Percentiles rank a stretch among this genome's conserved stretches.
Evolutionary conservation across 2,888 invertebrate genomes (phyloP).

Genomic region (Malthinus flaveolus): DNA sequence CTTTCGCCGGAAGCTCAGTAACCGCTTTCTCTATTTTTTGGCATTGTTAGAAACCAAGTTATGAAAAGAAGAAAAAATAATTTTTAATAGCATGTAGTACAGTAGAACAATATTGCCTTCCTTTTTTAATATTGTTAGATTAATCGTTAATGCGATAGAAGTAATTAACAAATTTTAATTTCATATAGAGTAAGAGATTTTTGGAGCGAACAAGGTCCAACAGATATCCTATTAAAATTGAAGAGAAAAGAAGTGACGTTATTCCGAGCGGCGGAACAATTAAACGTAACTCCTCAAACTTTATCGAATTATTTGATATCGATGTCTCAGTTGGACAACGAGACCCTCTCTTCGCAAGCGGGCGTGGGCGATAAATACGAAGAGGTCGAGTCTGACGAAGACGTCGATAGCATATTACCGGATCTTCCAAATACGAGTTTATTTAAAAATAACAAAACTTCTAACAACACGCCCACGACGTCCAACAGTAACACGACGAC

Average conservation of each 20-base stretch:
- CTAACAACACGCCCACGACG: conserved; percentile 27
- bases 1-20: conserved; percentile 11
- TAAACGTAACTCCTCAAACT: conserved; percentile 76
- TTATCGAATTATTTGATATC: conserved; percentile 71
- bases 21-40: conserved; percentile 15
- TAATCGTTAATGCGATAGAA: background rate
- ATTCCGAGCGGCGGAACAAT: conserved; percentile 72
- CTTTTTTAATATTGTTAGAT: conserved; percentile 6
- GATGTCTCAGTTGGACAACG: conserved; percentile 58
- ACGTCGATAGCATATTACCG: conserved; percentile 56
- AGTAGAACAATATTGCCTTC: conserved; percentile 1
- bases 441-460: conserved; percentile 38
- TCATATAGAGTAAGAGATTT: conserved; percentile 66
- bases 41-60: conserved; percentile 13
- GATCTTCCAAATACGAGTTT: conserved; percentile 34
- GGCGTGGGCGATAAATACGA: conserved; percentile 52
- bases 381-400: conserved; percentile 54
- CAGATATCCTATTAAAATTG: conserved; percentile 71
- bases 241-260: conserved; percentile 73
- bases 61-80: conserved; percentile 15
- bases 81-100: conserved; percentile 15
- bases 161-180: conserved; percentile 19
- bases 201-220: conserved; percentile 78
- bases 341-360: conserved; percentile 53
- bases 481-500: conserved; percentile 38